A percentile compares a stretch with the other conserved stretches of the same genome.
Conservation (phyloP, 2,113 vertebrate genomes). For the Brachirus orientalis region DNA sequence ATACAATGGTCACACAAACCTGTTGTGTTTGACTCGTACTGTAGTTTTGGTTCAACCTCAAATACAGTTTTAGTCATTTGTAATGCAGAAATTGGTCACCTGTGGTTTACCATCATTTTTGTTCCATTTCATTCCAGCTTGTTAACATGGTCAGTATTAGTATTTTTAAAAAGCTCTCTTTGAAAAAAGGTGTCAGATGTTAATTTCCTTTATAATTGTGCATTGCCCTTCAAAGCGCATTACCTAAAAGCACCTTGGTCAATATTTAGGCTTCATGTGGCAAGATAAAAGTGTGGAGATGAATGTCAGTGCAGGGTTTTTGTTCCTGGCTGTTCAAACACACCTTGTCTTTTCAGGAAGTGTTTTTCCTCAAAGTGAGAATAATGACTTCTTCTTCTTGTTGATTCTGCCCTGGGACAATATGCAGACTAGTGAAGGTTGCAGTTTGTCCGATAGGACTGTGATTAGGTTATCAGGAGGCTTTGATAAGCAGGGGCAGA, state of each 20-base stretch:
- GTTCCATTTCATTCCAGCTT: constrained; percentile 3
- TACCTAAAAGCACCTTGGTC: constrained; percentile 43
- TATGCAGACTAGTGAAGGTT: constrained; percentile 44
- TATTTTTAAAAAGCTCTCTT: background rate
- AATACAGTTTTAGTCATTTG: background rate
- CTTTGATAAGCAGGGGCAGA: constrained; percentile 47
- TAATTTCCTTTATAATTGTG: constrained; percentile 23
- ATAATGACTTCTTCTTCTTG: constrained; percentile 20
- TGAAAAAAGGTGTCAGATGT: background rate
- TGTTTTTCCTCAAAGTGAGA: constrained; percentile 54
- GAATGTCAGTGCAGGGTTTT: constrained; percentile 53
- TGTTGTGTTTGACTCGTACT: too few species aligned
- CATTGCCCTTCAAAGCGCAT: constrained; percentile 15
- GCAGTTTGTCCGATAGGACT: constrained; percentile 51
- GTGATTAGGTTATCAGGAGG: constrained; percentile 66
- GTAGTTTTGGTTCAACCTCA: background rate
- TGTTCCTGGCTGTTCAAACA: constrained; percentile 67
- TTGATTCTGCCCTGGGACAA: constrained; percentile 59
- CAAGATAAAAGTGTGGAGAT: constrained; percentile 49
- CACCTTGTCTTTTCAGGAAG: constrained; percentile 50
- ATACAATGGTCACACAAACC: too few species aligned
- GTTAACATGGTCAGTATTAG: constrained; percentile 31
- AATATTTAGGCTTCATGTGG: constrained; percentile 66
- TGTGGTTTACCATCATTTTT: background rate
- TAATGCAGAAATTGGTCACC: background rate